Conservation (phyloP, 1,140 invertebrate species). For the Aplysia californica region DNA sequence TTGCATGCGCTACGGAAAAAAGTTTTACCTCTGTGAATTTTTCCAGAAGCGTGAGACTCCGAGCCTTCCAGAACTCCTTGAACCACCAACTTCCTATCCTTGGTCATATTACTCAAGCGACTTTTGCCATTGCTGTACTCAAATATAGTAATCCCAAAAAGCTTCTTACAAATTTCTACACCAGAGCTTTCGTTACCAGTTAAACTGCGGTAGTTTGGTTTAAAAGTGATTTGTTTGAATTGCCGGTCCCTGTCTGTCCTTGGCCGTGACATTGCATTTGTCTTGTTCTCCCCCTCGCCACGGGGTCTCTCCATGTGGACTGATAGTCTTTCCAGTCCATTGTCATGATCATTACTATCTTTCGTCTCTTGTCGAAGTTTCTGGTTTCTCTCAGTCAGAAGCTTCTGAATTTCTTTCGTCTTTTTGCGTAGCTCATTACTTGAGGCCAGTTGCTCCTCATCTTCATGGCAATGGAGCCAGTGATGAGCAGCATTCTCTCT, state of each 20-base stretch:
- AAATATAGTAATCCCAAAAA: constrained; percentile 16
- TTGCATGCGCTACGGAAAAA: background rate
- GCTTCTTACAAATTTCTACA: constrained; percentile 20
- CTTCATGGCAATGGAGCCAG: background rate
- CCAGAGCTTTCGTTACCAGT: constrained; percentile 20
- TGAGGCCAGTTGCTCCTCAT: constrained; percentile 1
- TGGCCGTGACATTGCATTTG: background rate
- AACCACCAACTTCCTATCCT: constrained; percentile 13
- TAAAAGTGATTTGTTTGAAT: constrained; percentile 2
- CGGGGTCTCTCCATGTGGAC: background rate
- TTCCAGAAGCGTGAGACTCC: background rate
- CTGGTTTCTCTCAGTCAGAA: background rate
- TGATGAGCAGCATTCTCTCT: background rate
- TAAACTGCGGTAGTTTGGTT: background rate
- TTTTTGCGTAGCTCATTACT: background rate
- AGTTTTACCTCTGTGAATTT: constrained; percentile 9
- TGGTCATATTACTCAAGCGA: background rate
- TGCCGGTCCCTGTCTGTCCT: background rate
- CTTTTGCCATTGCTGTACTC: constrained; percentile 19
- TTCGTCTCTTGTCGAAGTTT: background rate
- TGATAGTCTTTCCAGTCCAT: background rate
- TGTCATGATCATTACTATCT: background rate
- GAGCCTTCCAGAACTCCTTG: constrained; percentile 11
- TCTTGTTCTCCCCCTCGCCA: background rate
- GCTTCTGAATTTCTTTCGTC: constrained; percentile 6